Percentiles rank a stretch among this genome's conserved stretches.
These are phyloP conservation scores for Proctacanthus coquilletti DNA, from an alignment of 1,140 invertebrate genomes.

Conservation along the genomic window DNA sequence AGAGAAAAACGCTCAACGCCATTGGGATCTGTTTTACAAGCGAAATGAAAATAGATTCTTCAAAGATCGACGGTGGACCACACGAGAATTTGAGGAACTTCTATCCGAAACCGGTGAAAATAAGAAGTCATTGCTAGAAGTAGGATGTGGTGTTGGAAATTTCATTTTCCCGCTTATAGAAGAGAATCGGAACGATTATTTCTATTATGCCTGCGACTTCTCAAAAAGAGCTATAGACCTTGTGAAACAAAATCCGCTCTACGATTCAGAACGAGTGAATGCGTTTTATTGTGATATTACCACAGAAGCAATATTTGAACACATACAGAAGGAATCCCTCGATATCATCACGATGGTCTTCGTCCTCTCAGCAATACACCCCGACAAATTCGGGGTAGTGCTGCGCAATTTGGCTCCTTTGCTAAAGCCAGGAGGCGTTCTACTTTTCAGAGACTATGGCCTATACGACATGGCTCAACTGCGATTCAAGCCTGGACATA, in stretches of 20 bases:
- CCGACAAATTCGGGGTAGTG: slow-evolving; percentile 58
- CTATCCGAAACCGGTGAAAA: slow-evolving; percentile 34
- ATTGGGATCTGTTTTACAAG: slow-evolving; percentile 99
- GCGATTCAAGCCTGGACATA: slow-evolving; percentile 81
- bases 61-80: slow-evolving; percentile 95
- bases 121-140: slow-evolving; percentile 51
- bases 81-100: slow-evolving; percentile 82
- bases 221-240: slow-evolving; percentile 80
- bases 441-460: slow-evolving; percentile 94
- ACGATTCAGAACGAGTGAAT: slow-evolving; percentile 36
- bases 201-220: slow-evolving; percentile 88
- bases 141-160: slow-evolving; percentile 96
- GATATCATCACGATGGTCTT: slow-evolving; percentile 91
- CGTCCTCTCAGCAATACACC: slow-evolving; percentile 87
- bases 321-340: slow-evolving; percentile 37
- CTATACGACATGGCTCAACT: slow-evolving; percentile 96
- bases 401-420: slow-evolving; percentile 51
- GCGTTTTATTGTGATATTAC: slow-evolving; percentile 67
- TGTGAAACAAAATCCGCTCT: slow-evolving; percentile 48
- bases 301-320: slow-evolving; percentile 39
- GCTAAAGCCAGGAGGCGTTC: slow-evolving; percentile 62
- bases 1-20: slow-evolving; percentile 72
- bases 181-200: slow-evolving; percentile 50
- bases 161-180: slow-evolving; percentile 85
- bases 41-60: slow-evolving; percentile 84